Conservation (phyloP, 2,113 vertebrate species). For the Dolichallabes microphthalmus region DNA sequence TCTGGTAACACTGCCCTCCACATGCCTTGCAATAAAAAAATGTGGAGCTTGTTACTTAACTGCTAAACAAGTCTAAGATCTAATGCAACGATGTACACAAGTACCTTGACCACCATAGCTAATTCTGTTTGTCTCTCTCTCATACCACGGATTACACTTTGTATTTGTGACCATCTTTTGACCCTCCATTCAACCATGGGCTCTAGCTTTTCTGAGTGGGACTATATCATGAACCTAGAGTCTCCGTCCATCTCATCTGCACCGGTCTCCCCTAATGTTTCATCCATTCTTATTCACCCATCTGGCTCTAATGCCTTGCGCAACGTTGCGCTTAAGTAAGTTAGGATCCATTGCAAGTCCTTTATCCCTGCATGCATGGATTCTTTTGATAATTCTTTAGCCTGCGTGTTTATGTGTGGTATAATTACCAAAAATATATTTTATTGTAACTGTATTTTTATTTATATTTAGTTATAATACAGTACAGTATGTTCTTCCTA, state of each 20-base stretch:
- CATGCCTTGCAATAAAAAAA: not conserved
- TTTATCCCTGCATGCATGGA: constrained; percentile 38
- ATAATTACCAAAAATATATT: not conserved
- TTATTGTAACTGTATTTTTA: not conserved
- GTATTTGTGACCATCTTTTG: constrained; percentile 57
- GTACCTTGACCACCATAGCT: constrained; percentile 46
- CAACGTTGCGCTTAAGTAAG: constrained; percentile 75
- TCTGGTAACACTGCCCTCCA: not conserved
- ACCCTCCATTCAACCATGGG: constrained; percentile 17
- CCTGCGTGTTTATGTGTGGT: constrained; percentile 25
- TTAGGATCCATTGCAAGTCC: constrained; percentile 62
- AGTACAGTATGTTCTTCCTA: not conserved
- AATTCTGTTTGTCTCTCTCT: constrained; percentile 47
- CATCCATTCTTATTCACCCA: constrained; percentile 70
- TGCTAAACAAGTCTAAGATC: not conserved
- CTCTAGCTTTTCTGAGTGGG: constrained; percentile 70
- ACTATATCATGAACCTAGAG: constrained; percentile 58
- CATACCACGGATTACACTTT: constrained; percentile 56
- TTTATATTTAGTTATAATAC: not conserved
- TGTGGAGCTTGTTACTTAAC: not conserved
- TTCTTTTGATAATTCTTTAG: constrained; percentile 24
- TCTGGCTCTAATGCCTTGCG: constrained; percentile 72
- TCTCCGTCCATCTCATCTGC: constrained; percentile 70
- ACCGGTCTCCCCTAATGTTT: constrained; percentile 76
- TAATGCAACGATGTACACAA: constrained; percentile 43